Evolutionary conservation across 2,113 vertebrate species (phyloP).

Genomic region (Phalacrocorax carbo): DNA sequence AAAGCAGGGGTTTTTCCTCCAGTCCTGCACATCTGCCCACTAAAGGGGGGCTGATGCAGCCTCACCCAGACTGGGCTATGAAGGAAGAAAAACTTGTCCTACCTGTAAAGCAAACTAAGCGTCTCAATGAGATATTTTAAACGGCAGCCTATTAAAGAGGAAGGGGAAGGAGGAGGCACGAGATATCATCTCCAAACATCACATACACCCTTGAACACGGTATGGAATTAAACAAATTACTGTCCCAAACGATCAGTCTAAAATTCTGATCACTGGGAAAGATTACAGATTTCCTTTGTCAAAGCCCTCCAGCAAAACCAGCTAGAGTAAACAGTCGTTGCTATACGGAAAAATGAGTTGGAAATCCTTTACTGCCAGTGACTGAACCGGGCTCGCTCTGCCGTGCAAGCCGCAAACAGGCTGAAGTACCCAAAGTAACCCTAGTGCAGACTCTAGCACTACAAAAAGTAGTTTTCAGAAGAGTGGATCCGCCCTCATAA

Average conservation of each 20-base stretch:
- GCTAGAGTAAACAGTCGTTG: accelerated
- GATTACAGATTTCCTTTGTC: background rate
- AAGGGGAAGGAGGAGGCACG: background rate
- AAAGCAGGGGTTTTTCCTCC: background rate
- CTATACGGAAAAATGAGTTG: accelerated
- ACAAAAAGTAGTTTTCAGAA: background rate
- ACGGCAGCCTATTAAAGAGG: background rate
- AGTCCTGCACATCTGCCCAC: background rate
- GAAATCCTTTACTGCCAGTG: background rate
- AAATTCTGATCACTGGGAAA: background rate
- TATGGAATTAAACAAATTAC: background rate
- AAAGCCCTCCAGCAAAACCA: background rate
- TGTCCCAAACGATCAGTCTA: background rate
- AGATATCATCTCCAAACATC: background rate
- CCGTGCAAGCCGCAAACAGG: accelerated
- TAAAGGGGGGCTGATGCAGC: background rate
- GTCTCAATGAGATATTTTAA: background rate
- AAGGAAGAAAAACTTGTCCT: background rate
- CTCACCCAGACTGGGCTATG: background rate
- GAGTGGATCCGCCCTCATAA: background rate
- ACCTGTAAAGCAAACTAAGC: background rate
- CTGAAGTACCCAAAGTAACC: background rate
- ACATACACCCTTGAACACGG: accelerated
- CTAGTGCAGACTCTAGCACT: accelerated
- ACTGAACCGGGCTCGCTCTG: background rate